A percentile compares a stretch with the other conserved stretches of the same genome.
phyloP scores from a whole-genome alignment of 2,797 vertebrate species.

The Oreochromis mossambicus region DNA sequence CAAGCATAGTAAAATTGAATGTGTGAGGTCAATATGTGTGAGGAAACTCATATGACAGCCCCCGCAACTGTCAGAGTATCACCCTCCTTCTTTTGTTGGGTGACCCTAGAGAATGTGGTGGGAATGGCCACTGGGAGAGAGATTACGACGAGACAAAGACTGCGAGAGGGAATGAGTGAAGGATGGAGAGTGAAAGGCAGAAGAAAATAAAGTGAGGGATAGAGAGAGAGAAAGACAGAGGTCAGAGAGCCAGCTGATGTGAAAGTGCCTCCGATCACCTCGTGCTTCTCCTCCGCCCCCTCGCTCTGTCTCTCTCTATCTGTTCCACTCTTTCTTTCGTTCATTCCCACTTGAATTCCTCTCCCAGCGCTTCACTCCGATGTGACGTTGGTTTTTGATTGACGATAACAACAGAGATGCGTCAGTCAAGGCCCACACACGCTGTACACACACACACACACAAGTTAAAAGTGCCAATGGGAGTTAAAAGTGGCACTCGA shows the following conservation, averaged over 20 bases:
- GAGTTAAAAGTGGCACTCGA: slow-evolving; percentile 6
- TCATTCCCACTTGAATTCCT: slow-evolving; percentile 77
- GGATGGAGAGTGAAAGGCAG: slow-evolving; percentile 46
- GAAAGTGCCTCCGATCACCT: slow-evolving; percentile 72
- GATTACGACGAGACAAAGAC: slow-evolving; percentile 61
- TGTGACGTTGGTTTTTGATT: slow-evolving; percentile 64
- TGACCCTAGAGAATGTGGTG: slow-evolving; percentile 71
- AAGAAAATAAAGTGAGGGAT: slow-evolving; percentile 35
- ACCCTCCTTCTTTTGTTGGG: slow-evolving; percentile 63
- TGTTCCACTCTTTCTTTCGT: slow-evolving; percentile 61
- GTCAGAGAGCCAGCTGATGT: slow-evolving; percentile 68
- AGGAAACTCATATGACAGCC: slow-evolving; percentile 60
- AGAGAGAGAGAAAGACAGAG: slow-evolving; percentile 26
- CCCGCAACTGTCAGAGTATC: slow-evolving; percentile 57
- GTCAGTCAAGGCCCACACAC: slow-evolving; percentile 65
- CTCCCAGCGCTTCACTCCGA: slow-evolving; percentile 65
- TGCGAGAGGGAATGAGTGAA: slow-evolving; percentile 38
- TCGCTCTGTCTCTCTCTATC: slow-evolving; percentile 60
- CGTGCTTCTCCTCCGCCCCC: slow-evolving; percentile 70
- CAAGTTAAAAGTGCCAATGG: slow-evolving; percentile 1
- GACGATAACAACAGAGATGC: slow-evolving; percentile 69
- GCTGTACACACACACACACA: slow-evolving; percentile 39
- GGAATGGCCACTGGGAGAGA: slow-evolving; percentile 65
- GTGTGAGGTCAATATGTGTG: slow-evolving; percentile 1
- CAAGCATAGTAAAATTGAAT: not conserved